Base-by-base conservation (phyloP, 2,797 vertebrate genomes). In the Hyperoplus immaculatus region DNA sequence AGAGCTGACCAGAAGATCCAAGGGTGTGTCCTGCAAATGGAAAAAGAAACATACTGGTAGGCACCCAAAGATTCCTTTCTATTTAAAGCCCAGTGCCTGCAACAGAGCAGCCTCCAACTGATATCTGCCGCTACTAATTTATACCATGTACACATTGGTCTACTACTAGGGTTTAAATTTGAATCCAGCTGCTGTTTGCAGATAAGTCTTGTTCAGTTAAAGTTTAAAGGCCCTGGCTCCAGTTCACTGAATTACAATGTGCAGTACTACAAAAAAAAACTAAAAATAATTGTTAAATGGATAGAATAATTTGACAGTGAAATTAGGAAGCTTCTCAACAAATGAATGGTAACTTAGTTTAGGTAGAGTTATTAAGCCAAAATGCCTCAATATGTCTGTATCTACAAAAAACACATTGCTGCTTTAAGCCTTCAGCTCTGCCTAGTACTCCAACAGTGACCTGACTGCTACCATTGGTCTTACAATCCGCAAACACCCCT, bases 41-140 rank as follows among this genome's bases (percentile, higher is more conserved):
- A 90, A 93, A 93, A 90, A 91, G 84, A 91, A 83, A 91, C 87
- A 90, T 83, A 81, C 58, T 47, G 18, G 49, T 74, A 89, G 73
- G 80, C 89, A 74, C 75, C 90, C 82, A 83, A 75, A 86, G 84
- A 94, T 93, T 92, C 89, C 90, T 87, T 91, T 93, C 93, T 94
- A 94, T 94, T 94, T 93, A 82, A 90, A 92, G 87, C 66, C 64
- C 55, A 56, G 73, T 58, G 75, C 42, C 46, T 57, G 83, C 77
- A 84, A 81, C 78, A 69, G 62, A 79, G 83, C 73, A 88, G 85
- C 80, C 81, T 85, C 72, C 71, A 60, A 73, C 82, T 72, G 79
- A 88, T 90, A 84, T 87, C 64, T 75, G 65, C 75, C 78, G 85
- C 69, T 58, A 54, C 71, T 86, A 78, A 90, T 90, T 88, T 85